Percentiles rank a stretch among this genome's conserved stretches.
Evolutionary conservation across 2,797 vertebrate genomes (phyloP).

Genomic region (Typhlichthys eigenmanni): DNA sequence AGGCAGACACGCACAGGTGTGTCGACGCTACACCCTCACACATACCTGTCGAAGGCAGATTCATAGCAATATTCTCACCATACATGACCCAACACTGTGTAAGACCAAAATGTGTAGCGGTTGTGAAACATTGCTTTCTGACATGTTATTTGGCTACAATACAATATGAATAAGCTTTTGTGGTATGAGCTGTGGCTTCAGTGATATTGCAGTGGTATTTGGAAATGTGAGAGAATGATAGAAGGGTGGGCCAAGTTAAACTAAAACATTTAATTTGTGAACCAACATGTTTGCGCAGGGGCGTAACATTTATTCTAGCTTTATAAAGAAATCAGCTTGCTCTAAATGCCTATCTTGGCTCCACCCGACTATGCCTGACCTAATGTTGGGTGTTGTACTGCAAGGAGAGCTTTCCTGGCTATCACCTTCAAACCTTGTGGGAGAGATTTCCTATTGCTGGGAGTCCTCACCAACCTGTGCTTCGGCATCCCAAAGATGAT

Average conservation of each 20-base stretch:
- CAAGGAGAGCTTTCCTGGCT: constrained; percentile 48
- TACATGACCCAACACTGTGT: constrained; percentile 1
- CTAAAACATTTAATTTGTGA: constrained; percentile 6
- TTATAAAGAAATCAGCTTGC: not conserved
- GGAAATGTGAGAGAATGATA: not conserved
- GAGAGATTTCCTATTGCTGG: constrained; percentile 57
- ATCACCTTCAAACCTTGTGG: constrained; percentile 47
- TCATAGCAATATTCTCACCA: constrained; percentile 62
- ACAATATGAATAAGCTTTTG: not conserved
- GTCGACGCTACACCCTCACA: constrained; percentile 48
- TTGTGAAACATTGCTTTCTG: constrained; percentile 4
- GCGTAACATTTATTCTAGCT: constrained; percentile 1
- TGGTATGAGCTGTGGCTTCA: too few species aligned
- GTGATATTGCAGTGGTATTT: not conserved
- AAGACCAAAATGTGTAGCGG: constrained; percentile 12
- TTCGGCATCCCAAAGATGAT: constrained; percentile 64
- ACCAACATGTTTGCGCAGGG: constrained; percentile 1
- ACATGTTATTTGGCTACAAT: constrained; percentile 23
- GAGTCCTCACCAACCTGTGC: constrained; percentile 35
- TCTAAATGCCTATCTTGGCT: not conserved
- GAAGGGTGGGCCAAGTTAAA: constrained; percentile 4
- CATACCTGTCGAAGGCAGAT: constrained; percentile 25
- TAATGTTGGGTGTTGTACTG: constrained; percentile 15
- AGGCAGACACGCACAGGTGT: constrained; percentile 42
- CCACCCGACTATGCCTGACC: too few species aligned